Conservation (phyloP, 2,888 invertebrate genomes). For the Ischnura elegans region DNA sequence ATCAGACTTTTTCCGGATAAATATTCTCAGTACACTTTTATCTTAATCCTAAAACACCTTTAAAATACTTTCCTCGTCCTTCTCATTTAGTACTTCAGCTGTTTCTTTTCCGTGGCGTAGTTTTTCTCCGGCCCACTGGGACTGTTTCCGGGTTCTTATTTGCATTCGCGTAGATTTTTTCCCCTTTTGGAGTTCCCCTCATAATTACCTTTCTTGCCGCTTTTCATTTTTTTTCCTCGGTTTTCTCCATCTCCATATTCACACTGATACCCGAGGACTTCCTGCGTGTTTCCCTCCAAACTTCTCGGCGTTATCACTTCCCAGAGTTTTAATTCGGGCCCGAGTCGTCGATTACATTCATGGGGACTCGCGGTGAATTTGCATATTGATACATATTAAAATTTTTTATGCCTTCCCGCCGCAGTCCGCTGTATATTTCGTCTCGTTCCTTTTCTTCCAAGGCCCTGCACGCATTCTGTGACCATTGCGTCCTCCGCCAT, state of each 20-base stretch:
- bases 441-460: not conserved
- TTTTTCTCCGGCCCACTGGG: not conserved
- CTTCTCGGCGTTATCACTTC: conserved; percentile 25
- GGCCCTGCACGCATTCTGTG: conserved; percentile 9
- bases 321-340: conserved; percentile 46
- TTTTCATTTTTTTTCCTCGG: conserved; percentile 19
- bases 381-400: conserved; percentile 55
- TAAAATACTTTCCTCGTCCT: not conserved
- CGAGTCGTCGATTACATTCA: conserved; percentile 46
- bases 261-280: conserved; percentile 59
- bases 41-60: not conserved
- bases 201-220: conserved; percentile 15
- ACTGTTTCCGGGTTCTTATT: not conserved
- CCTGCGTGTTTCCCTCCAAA: conserved; percentile 34
- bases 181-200: not conserved
- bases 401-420: conserved; percentile 36
- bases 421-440: conserved; percentile 8
- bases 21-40: too few species aligned
- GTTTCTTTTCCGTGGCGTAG: not conserved
- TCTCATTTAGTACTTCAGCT: not conserved
- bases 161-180: not conserved
- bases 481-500: not conserved
- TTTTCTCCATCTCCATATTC: conserved; percentile 53
- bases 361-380: conserved; percentile 29
- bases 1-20: too few species aligned